Evolutionary conservation across 2,888 invertebrate genomes (phyloP).

Genomic region (Pherbina coryleti): DNA sequence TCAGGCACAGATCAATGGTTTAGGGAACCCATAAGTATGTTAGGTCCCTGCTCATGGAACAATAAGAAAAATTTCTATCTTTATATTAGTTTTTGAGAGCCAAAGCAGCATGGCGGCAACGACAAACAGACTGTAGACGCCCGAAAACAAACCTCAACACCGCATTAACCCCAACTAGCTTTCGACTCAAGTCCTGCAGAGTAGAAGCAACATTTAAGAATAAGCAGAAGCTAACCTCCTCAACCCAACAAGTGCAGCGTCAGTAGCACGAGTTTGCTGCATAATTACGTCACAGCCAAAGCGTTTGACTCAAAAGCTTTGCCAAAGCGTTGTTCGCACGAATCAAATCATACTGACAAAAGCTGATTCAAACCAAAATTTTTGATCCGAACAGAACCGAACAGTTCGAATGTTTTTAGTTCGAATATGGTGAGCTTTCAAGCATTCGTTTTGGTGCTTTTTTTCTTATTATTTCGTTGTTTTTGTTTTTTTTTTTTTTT

Average conservation of each 20-base stretch:
- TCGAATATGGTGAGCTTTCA: background rate
- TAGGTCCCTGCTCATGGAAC: too few relatives aligned
- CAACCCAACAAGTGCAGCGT: background rate
- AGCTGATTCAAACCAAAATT: background rate
- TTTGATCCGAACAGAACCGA: background rate
- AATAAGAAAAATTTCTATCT: too few relatives aligned
- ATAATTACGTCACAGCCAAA: slow-evolving; percentile 24
- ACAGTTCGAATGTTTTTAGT: background rate
- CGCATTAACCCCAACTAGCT: background rate
- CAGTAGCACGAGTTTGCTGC: background rate
- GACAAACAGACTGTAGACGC: too few relatives aligned
- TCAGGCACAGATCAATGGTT: too few relatives aligned
- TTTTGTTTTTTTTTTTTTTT: background rate
- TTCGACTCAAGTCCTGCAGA: background rate
- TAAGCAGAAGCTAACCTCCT: background rate
- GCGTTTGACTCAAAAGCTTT: background rate
- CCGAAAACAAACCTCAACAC: background rate
- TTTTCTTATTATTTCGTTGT: background rate
- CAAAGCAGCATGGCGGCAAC: too few relatives aligned
- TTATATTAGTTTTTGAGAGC: too few relatives aligned
- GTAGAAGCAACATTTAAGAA: background rate
- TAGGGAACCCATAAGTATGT: too few relatives aligned
- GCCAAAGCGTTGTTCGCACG: background rate
- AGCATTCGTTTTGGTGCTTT: slow-evolving; percentile 3
- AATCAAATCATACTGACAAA: background rate